Evolutionary conservation across 2,797 vertebrate species (phyloP).

Genomic region (Centroberyx gerrardi): DNA sequence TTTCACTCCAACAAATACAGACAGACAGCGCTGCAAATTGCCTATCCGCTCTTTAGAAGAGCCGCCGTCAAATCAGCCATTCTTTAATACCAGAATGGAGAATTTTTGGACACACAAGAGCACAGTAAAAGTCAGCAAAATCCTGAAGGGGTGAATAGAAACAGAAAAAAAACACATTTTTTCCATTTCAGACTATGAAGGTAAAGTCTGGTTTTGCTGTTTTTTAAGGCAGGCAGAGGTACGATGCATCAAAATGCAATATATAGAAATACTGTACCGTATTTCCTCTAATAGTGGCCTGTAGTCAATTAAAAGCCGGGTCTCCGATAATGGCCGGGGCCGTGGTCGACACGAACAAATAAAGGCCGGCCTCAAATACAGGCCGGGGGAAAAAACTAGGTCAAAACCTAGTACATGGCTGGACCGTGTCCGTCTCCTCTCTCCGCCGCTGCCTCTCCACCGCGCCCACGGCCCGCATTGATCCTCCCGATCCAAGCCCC

Average conservation of each 20-base stretch:
- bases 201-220: not conserved
- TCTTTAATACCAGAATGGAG: constrained; percentile 2
- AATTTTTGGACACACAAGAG: not conserved
- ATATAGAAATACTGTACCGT: too few species aligned
- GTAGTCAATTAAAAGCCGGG: too few species aligned
- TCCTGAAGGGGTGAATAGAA: constrained; percentile 1
- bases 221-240: not conserved
- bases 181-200: not conserved
- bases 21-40: constrained; percentile 1
- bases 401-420: too few species aligned
- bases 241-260: constrained; percentile 1
- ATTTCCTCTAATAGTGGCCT: too few species aligned
- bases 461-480: too few species aligned
- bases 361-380: too few species aligned
- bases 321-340: too few species aligned
- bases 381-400: too few species aligned
- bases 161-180: not conserved
- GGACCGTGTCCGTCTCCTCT: too few species aligned
- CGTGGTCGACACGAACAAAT: too few species aligned
- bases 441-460: too few species aligned
- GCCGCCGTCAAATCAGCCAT: not conserved
- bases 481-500: too few species aligned
- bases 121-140: constrained; percentile 16
- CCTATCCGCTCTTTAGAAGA: not conserved
- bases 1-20: not conserved